Conservation (phyloP, 2,113 vertebrate genomes). For the Esox niger region DNA sequence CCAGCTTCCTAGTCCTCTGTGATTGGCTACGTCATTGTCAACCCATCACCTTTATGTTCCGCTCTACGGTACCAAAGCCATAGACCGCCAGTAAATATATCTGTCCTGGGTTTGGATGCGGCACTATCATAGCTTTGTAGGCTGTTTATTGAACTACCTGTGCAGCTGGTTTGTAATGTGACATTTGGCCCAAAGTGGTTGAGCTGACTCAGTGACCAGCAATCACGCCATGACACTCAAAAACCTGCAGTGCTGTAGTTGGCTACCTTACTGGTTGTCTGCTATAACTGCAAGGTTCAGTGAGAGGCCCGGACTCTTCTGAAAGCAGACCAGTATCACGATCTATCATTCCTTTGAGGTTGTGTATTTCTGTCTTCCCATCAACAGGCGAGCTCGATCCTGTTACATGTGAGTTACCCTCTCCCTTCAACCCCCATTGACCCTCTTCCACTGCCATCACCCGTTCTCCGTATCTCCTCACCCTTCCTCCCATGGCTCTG, state of each 20-base stretch:
- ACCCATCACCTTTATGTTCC: conserved; percentile 22
- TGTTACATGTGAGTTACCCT: conserved; percentile 81
- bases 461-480: conserved; percentile 22
- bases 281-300: background rate
- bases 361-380: conserved; percentile 69
- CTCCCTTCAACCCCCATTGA: conserved; percentile 43
- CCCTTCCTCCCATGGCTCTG: conserved; percentile 10
- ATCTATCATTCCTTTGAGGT: conserved; percentile 58
- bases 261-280: background rate
- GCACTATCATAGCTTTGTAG: conserved; percentile 11
- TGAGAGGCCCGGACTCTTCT: conserved; percentile 14
- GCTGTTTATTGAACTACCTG: background rate
- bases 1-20: background rate
- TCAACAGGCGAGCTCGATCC: conserved; percentile 75
- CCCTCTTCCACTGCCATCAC: conserved; percentile 18
- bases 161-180: background rate
- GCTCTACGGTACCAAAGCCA: background rate
- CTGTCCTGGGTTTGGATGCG: background rate
- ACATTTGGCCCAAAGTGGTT: background rate
- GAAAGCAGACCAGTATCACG: conserved; percentile 28
- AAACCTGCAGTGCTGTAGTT: conserved; percentile 29
- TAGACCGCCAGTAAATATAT: background rate
- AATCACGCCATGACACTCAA: background rate
- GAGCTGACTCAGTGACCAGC: background rate
- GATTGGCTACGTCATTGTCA: conserved; percentile 6